Conservation (phyloP, 2,888 invertebrate species). For the Eudemis profundana region DNA sequence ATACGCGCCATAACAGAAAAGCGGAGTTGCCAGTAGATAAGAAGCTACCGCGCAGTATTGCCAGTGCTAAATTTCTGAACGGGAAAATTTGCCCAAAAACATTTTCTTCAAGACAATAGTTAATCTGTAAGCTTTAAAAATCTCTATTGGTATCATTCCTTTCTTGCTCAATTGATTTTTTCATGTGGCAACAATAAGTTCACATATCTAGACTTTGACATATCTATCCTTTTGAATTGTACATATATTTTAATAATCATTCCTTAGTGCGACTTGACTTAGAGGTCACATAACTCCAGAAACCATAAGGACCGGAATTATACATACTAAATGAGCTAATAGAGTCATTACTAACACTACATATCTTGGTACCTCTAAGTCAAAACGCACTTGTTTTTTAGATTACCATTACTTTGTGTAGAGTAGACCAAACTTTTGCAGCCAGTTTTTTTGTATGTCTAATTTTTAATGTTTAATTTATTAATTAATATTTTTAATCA, state of each 20-base stretch:
- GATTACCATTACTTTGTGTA: constrained; percentile 60
- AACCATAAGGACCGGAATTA: no score
- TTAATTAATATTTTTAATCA: constrained; percentile 48
- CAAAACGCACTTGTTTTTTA: constrained; percentile 43
- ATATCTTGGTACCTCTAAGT: not conserved
- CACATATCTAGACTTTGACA: constrained; percentile 43
- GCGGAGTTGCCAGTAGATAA: constrained; percentile 65
- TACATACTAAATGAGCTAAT: not conserved
- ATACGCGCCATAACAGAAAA: constrained; percentile 21
- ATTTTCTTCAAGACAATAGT: constrained; percentile 59
- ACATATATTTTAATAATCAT: constrained; percentile 53
- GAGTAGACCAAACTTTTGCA: constrained; percentile 69
- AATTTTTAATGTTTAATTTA: constrained; percentile 50
- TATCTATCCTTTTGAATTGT: constrained; percentile 46
- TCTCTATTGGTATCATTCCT: constrained; percentile 51
- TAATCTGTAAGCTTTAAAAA: constrained; percentile 55
- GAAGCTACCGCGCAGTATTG: constrained; percentile 69
- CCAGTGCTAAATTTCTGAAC: constrained; percentile 64
- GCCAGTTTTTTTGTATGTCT: constrained; percentile 66
- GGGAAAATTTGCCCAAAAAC: constrained; percentile 48
- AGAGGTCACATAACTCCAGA: not conserved
- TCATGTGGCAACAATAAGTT: constrained; percentile 42
- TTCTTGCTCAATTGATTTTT: constrained; percentile 60
- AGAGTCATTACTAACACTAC: not conserved
- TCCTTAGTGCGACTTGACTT: constrained; percentile 50